These are phyloP conservation scores for Rhaphigaster nebulosa DNA, from an alignment of 2,888 invertebrate species.

Conservation along the genomic window DNA sequence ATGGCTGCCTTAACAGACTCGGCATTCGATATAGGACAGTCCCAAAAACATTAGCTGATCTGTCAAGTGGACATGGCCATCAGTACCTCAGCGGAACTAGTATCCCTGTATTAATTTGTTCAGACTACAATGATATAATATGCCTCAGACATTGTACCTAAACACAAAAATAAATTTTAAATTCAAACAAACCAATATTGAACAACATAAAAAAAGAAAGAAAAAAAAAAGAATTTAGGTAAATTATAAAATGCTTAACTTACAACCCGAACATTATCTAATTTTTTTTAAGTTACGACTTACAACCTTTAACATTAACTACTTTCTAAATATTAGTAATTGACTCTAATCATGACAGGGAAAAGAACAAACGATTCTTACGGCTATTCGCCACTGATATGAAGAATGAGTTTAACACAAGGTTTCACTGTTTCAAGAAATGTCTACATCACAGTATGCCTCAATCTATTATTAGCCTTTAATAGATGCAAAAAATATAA, in stretches of 20 bases:
- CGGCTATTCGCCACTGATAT: neutral
- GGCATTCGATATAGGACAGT: too few relatives aligned
- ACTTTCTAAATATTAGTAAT: slow-evolving; percentile 50
- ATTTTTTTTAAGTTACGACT: slow-evolving; percentile 7
- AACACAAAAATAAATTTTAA: slow-evolving; percentile 1
- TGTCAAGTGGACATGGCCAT: too few relatives aligned
- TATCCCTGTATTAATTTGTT: neutral
- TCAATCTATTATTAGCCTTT: neutral
- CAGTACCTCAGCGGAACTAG: too few relatives aligned
- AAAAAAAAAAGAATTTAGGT: neutral
- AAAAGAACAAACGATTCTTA: neutral
- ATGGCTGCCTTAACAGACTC: too few relatives aligned
- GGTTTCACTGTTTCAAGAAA: neutral
- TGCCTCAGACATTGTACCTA: neutral
- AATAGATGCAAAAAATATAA: neutral
- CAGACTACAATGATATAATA: neutral
- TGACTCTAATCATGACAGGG: slow-evolving; percentile 36
- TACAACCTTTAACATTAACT: slow-evolving; percentile 46
- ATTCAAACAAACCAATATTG: neutral
- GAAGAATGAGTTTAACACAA: neutral
- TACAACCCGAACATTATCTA: slow-evolving; percentile 10
- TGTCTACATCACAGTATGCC: neutral
- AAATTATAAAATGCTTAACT: neutral
- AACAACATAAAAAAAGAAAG: too few relatives aligned
- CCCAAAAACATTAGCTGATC: too few relatives aligned